Percentiles rank a stretch among this genome's conserved stretches.
Conservation (phyloP, 2,888 invertebrate species). For the Epinotia brunnichana region DNA sequence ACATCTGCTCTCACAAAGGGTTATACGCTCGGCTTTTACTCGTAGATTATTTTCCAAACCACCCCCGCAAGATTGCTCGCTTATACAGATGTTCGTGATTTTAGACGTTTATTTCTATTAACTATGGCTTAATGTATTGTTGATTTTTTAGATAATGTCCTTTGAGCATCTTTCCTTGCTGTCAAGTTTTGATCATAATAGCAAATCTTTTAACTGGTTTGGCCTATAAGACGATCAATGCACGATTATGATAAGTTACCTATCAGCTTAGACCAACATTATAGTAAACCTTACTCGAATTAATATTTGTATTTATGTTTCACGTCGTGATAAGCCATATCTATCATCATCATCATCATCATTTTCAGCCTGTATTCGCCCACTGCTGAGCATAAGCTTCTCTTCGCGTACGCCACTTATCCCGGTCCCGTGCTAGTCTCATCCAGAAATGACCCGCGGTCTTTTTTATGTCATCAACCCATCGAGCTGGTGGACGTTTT, state of each 20-base stretch:
- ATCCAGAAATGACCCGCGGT: too few species aligned
- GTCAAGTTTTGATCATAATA: slow-evolving; percentile 10
- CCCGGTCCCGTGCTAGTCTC: too few species aligned
- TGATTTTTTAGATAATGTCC: slow-evolving; percentile 44
- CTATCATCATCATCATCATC: too few species aligned
- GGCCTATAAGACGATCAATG: neutral
- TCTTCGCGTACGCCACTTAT: too few species aligned
- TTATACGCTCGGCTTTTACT: slow-evolving; percentile 75
- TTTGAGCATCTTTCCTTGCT: slow-evolving; percentile 46
- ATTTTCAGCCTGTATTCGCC: too few species aligned
- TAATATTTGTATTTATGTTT: neutral
- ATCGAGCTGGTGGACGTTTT: too few species aligned
- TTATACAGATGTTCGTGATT: slow-evolving; percentile 78
- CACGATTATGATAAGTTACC: neutral
- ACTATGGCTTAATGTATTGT: slow-evolving; percentile 58
- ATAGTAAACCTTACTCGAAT: neutral
- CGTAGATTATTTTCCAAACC: slow-evolving; percentile 83
- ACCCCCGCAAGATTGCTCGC: slow-evolving; percentile 81
- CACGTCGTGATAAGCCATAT: neutral
- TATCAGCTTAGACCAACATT: too few species aligned
- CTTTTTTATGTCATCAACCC: too few species aligned
- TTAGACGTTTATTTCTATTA: slow-evolving; percentile 55
- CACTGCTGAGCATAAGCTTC: too few species aligned
- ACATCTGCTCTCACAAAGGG: slow-evolving; percentile 83
- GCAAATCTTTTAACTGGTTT: neutral